Evolutionary conservation across 2,888 invertebrate species (phyloP).

Genomic region (Eupeodes latifasciatus): DNA sequence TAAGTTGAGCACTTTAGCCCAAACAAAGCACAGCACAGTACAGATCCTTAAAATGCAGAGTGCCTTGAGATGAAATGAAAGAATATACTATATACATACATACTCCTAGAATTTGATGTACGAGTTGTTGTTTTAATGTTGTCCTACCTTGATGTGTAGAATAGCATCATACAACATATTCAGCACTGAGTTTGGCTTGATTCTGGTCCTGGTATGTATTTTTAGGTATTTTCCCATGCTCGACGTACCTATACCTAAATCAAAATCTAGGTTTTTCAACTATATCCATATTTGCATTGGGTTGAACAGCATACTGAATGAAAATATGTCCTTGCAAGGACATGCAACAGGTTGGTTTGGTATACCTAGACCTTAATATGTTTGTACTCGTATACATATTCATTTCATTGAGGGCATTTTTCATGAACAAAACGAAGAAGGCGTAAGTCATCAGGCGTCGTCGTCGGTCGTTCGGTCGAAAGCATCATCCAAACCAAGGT

Average conservation of each 20-base stretch:
- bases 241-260: neutral
- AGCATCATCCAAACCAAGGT: conserved; percentile 35
- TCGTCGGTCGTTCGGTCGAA: too few species aligned
- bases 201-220: neutral
- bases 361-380: too few species aligned
- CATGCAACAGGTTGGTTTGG: conserved; percentile 61
- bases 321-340: conserved; percentile 55
- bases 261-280: conserved; percentile 24
- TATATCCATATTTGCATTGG: neutral
- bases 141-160: too few species aligned
- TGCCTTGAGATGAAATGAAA: conserved; percentile 25
- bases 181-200: too few species aligned
- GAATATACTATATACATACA: neutral
- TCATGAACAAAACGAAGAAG: conserved; percentile 45
- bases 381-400: conserved; percentile 21
- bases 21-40: neutral
- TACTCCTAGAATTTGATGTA: too few species aligned
- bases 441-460: neutral
- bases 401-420: conserved; percentile 64
- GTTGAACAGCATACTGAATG: conserved; percentile 35
- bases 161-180: too few species aligned
- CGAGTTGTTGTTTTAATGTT: too few species aligned
- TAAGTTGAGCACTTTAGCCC: conserved; percentile 44
- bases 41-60: conserved; percentile 32
- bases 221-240: conserved; percentile 9